Evolutionary conservation across 2,888 invertebrate genomes (phyloP), one percentile per base, ranked within the genome.

Genomic region (Mechanitis mazaeus): DNA sequence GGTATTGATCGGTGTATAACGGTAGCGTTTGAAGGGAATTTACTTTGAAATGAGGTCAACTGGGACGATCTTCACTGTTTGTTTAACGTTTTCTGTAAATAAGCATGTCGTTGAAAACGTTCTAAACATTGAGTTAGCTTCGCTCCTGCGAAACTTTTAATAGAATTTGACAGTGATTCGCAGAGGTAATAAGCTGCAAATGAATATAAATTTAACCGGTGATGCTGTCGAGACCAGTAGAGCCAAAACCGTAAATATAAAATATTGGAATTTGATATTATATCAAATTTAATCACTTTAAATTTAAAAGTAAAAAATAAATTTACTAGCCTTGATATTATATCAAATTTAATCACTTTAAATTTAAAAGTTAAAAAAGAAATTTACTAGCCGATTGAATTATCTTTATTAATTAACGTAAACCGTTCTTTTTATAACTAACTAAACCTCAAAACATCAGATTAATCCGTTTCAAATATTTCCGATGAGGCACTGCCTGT

Each of bases 21-120:
- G 75, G 75, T 77, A 77, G 76, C 77, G 78, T 79, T 80, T 76
- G 77, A 76, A 79, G 80, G 70, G 72, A 76, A 77, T 77, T 76
- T 75, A 74, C 72, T 66, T 66, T 67, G 78, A 80, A 87, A 83
- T 76, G 80, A 76, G 88, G 87, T 87, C 85, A 87, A 85, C 83
- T 80, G 78, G 77, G 64, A 63, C 56, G 63, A 61, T 68, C 68
- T 77, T 71, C 78, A 80, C 79, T 78, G 81, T 82, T 84, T 81
- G 81, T 63, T 61, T 61, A 64, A 60, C 63, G 77, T 81, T 76
- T 77, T 75, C 73, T 69, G 75, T 75, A 80, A 81, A 81, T 81
- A 80, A 79, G 77, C 72, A 71, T 68, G 69, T 71, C 67, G 69
- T 71, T 58, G 63, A 61, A 62, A 60, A 64, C 62, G 56, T 59